phyloP scores from a whole-genome alignment of 2,888 invertebrate species.

The Cryptops parisi region DNA sequence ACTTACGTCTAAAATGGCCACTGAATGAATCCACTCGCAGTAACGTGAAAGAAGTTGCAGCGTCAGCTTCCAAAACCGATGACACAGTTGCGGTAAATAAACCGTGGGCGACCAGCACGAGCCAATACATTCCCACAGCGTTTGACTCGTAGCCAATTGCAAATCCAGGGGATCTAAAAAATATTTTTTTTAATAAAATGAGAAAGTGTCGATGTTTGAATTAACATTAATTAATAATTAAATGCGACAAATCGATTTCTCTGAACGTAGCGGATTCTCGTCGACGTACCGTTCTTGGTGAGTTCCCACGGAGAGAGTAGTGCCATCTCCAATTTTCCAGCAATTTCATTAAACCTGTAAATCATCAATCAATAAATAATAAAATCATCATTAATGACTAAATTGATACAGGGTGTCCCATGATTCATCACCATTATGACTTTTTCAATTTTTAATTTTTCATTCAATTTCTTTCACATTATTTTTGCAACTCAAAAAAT shows the following conservation, averaged over 20 bases:
- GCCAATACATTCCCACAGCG: constrained; percentile 40
- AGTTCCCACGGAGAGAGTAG: constrained; percentile 4
- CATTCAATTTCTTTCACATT: too few species aligned
- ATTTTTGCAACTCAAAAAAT: too few species aligned
- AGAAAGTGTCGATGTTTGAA: too few species aligned
- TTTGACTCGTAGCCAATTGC: constrained; percentile 35
- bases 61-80: constrained; percentile 67
- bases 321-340: constrained; percentile 44
- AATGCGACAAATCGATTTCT: too few species aligned
- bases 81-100: constrained; percentile 50
- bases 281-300: neutral
- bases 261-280: neutral
- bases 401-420: too few species aligned
- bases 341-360: constrained; percentile 89
- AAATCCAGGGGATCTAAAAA: too few species aligned
- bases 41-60: constrained; percentile 61
- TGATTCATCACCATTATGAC: too few species aligned
- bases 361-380: too few species aligned
- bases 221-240: too few species aligned
- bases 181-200: neutral
- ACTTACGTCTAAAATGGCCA: too few species aligned
- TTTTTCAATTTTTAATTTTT: too few species aligned
- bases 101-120: constrained; percentile 64
- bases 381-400: too few species aligned
- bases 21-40: constrained; percentile 1